A percentile compares a stretch with the other conserved stretches of the same genome.
Evolutionary conservation across 2,888 invertebrate species (phyloP).

Genomic region (Alsophila aescularia): DNA sequence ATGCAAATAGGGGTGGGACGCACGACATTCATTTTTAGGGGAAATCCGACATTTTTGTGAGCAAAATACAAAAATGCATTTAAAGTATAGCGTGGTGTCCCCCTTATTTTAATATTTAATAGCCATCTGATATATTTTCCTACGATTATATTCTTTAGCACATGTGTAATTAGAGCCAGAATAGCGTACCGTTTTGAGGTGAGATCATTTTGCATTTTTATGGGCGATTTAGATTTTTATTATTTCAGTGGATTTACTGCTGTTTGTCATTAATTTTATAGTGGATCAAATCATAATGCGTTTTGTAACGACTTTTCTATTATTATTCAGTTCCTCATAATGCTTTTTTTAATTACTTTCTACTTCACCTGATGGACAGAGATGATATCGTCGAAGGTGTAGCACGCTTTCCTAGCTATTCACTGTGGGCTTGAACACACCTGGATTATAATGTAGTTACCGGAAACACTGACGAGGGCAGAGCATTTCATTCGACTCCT

Average conservation of each 20-base stretch:
- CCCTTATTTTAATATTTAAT: constrained; percentile 79
- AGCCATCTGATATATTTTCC: constrained; percentile 44
- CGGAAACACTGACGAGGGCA: too few relatives aligned
- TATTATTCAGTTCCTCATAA: not conserved
- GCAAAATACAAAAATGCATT: constrained; percentile 77
- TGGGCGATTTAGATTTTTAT: constrained; percentile 53
- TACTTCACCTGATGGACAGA: too few relatives aligned
- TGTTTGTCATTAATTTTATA: constrained; percentile 30
- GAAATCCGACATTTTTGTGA: constrained; percentile 74
- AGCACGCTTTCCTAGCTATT: too few relatives aligned
- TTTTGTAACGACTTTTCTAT: constrained; percentile 22
- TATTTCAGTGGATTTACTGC: constrained; percentile 54
- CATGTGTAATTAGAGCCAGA: constrained; percentile 37
- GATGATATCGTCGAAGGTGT: too few relatives aligned
- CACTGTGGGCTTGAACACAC: too few relatives aligned
- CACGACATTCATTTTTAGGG: constrained; percentile 80
- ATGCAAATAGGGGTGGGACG: constrained; percentile 79
- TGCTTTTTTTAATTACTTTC: too few relatives aligned
- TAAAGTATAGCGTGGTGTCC: constrained; percentile 77
- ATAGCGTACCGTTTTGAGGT: constrained; percentile 48
- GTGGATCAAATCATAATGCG: constrained; percentile 21
- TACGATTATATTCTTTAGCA: constrained; percentile 44
- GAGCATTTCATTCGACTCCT: too few relatives aligned
- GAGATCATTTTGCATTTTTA: constrained; percentile 44
- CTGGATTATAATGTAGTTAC: too few relatives aligned